Base-by-base conservation (phyloP, 2,888 invertebrate genomes). In the Stramonita haemastoma region DNA sequence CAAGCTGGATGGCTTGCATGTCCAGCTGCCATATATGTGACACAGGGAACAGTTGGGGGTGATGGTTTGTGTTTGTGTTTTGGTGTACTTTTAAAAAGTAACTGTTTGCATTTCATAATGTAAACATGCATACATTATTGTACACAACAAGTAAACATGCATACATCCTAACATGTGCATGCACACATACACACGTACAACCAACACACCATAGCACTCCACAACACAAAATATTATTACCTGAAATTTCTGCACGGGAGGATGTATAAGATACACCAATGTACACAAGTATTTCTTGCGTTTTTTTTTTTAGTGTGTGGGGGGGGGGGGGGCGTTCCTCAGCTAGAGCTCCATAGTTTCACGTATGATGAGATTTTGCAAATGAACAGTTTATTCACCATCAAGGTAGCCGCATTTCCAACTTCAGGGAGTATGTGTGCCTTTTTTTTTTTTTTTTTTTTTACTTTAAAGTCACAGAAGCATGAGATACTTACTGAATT, bases 31-130 rank as follows among this genome's bases (percentile, higher is more conserved):
- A 91, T 91, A 46, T 92, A 92, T 70, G 91, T 94, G 19, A 83
- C 22, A 85, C 90, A 34, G 94, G 22, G 94, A 94, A 87, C 94
- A 94, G 88, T 88, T 94, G 13, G 94, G 91, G 94, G 93, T 93
- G 94, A 94, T 90, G 79, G 89, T 89, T 29, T 70, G 85, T 46
- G 46, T 5, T 2, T 46, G 46, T 46, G 46, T 46, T 46, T 46
- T 46, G 46, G 46, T 46, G 4, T 46, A 2, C 8, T 46, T 46
- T 46, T 46, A n/a, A n/a, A n/a, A n/a, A n/a, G n/a, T n/a, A n/a
- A n/a, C n/a, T n/a, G n/a, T 46, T 46, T 46, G 4, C 46, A 46
- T 46, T 46, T 46, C n/a, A 66, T 6, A 66, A 26, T 17, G 19
- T 6, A 66, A 66, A 77, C 29, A 77, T 13, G n/a, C 77, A 29